Base-by-base conservation (phyloP, 2,113 vertebrate genomes). In the Opisthocomus hoazin region DNA sequence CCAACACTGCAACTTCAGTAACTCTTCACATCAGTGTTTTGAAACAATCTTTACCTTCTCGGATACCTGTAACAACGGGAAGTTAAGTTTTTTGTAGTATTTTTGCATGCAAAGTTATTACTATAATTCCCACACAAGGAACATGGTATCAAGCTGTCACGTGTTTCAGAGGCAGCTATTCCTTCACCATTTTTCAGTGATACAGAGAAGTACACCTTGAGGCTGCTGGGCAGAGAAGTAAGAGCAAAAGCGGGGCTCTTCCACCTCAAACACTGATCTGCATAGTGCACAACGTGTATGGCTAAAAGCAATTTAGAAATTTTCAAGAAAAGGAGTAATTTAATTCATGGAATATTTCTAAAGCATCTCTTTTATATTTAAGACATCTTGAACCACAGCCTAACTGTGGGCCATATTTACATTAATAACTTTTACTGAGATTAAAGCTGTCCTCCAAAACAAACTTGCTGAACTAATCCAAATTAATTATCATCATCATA, bases 391-490 rank as follows among this genome's bases (percentile, higher is more conserved):
- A 77, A 91, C 24, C 26, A 60, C 29, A 76, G 22, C 7, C 48
- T 80, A 94, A 32, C 32, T 71, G 27, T 13, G 5, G 56, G 13
- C 7, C 37, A 81, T 27, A 6, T 82, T 92, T 50, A 46, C 41
- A 23, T 19, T 94, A 74, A 84, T 58, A 71, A 39, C 64, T 53
- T 64, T 82, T 85, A 39, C 4, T 51, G 69, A 77, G 9, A 15
- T 51, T 89, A 85, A 92, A 90, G 68, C 51, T 92, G 65, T 92
- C 34, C 45, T 94, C 50, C 34, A 65, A 93, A 92, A 88, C 15
- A 84, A 64, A 48, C 29, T 46, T 48, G 30, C 15, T 71, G 37
- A 94, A 82, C 11, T 68, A 81, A 76, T 50, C 23, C 34, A 68
- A 66, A 80, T 64, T 83, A 80, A 89, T 76, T 70, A 81, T n/a